A percentile compares a stretch with the other conserved stretches of the same genome.
Conservation (phyloP, 2,888 invertebrate genomes). For the Gastracanthus pulcherrimus region DNA sequence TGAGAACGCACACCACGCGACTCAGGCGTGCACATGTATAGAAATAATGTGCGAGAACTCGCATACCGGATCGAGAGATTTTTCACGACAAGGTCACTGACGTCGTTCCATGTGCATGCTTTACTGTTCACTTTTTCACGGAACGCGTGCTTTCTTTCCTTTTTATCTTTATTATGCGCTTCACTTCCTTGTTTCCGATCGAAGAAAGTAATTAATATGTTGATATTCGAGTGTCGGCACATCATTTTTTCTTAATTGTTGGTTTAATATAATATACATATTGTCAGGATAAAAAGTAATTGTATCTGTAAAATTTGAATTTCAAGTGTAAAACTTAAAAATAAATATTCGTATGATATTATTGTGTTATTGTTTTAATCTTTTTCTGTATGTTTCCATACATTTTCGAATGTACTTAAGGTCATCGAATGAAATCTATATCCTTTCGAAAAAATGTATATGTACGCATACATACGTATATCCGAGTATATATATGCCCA, state of each 20-base stretch:
- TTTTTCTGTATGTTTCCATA: neutral
- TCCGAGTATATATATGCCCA: neutral
- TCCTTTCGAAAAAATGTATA: neutral
- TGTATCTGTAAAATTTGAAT: neutral
- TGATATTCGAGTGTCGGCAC: neutral
- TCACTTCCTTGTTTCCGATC: neutral
- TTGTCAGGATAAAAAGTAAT: neutral
- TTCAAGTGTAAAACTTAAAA: neutral
- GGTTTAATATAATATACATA: neutral
- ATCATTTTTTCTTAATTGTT: neutral
- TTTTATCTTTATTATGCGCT: neutral
- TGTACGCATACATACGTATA: neutral
- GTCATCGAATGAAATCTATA: neutral
- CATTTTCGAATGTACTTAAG: neutral
- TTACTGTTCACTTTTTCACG: neutral
- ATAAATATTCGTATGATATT: neutral
- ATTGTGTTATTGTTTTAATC: neutral
- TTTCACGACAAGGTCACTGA: conserved; percentile 33
- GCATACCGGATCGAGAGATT: conserved; percentile 24
- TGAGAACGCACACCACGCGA: neutral
- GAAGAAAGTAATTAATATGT: neutral
- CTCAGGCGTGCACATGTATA: neutral
- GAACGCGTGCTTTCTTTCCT: neutral
- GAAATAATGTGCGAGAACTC: neutral
- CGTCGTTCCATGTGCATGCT: neutral